Conservation (phyloP, 2,797 vertebrate genomes). For the Anas capensis region DNA sequence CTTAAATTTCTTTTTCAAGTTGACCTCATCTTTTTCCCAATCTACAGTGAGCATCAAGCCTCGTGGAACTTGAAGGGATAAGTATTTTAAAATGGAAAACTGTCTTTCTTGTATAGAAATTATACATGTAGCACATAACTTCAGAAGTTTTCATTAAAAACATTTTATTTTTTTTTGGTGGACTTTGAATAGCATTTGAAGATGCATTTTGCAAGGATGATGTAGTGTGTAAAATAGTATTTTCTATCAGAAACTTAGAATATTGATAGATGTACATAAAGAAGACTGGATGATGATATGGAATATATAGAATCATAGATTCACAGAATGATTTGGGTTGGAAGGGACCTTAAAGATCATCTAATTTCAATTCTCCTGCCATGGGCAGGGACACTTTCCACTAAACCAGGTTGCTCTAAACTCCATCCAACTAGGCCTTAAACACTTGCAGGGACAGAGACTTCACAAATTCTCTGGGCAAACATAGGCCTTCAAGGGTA, state of each 20-base stretch:
- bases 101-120: neutral
- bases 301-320: neutral
- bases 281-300: neutral
- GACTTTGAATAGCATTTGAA: neutral
- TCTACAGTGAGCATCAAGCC: rapidly evolving
- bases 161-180: too few species aligned
- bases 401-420: too few species aligned
- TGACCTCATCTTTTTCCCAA: neutral
- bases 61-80: neutral
- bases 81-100: neutral
- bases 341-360: too few species aligned
- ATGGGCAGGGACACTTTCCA: too few species aligned
- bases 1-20: neutral
- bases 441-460: too few species aligned
- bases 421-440: too few species aligned
- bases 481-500: neutral
- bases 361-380: too few species aligned
- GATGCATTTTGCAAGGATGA: neutral
- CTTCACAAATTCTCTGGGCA: too few species aligned
- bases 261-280: rapidly evolving
- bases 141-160: neutral
- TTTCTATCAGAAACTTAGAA: neutral
- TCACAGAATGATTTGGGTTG: too few species aligned
- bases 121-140: neutral
- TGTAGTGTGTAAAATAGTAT: neutral